A percentile compares a stretch with the other conserved stretches of the same genome.
phyloP scores from a whole-genome alignment of 1,140 invertebrate genomes.

The Sarcophaga peregrina region DNA sequence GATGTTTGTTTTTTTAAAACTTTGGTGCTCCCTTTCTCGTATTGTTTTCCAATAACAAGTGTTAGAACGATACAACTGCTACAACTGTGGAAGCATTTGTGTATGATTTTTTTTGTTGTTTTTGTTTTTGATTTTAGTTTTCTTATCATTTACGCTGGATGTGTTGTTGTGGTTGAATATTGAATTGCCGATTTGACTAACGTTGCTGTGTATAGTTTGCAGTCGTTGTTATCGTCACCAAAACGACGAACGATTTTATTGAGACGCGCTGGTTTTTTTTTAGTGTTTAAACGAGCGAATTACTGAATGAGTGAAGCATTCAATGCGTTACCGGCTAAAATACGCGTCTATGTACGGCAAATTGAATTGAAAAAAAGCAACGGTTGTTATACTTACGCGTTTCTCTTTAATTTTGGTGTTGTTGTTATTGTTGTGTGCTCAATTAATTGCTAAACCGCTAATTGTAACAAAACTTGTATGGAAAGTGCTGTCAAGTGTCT shows the following conservation, averaged over 20 bases:
- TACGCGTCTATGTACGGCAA: not conserved
- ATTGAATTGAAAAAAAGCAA: not conserved
- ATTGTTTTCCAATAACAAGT: not conserved
- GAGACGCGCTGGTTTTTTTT: not conserved
- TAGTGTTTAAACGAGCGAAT: conserved; percentile 26
- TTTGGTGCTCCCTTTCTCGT: not conserved
- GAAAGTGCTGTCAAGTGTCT: not conserved
- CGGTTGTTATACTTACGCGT: conserved; percentile 21
- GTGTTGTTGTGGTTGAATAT: not conserved
- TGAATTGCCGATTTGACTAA: conserved; percentile 1
- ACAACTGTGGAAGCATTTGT: not conserved
- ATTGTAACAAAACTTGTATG: conserved; percentile 22
- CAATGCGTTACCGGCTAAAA: conserved; percentile 29
- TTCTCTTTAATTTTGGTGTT: not conserved
- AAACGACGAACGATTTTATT: not conserved
- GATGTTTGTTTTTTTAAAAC: not conserved
- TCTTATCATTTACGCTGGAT: not conserved
- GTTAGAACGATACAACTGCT: conserved; percentile 19
- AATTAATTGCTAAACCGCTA: conserved; percentile 12
- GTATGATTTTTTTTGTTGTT: not conserved
- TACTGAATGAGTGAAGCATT: conserved; percentile 26
- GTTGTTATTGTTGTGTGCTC: not conserved
- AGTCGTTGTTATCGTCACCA: conserved; percentile 26
- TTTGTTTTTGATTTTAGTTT: not conserved
- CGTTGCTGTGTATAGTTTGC: not conserved